Percentiles rank a stretch among this genome's conserved stretches.
phyloP scores from a whole-genome alignment of 2,113 vertebrate genomes.

The Coregonus clupeaformis region DNA sequence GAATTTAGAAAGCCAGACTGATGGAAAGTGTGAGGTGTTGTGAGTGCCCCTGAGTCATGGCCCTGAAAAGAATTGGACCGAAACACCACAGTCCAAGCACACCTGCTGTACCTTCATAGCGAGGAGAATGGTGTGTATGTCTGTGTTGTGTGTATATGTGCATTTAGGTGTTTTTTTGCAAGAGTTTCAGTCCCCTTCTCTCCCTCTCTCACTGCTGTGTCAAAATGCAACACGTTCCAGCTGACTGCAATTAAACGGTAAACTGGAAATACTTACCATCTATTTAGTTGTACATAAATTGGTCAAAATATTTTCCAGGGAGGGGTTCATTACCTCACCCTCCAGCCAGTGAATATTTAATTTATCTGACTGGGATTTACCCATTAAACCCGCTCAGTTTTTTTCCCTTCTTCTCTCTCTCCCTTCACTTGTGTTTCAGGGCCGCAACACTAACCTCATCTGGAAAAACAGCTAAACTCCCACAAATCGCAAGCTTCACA shows the following conservation, averaged over 20 bases:
- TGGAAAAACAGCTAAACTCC: conserved; percentile 51
- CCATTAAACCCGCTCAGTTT: conserved; percentile 45
- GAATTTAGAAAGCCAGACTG: conserved; percentile 41
- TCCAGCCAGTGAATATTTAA: conserved; percentile 52
- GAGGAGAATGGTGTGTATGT: background rate
- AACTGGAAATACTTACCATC: conserved; percentile 75
- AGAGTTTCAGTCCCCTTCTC: background rate
- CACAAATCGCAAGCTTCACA: conserved; percentile 48
- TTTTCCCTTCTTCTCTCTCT: conserved; percentile 7
- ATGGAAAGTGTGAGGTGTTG: conserved; percentile 68
- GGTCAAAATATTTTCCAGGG: conserved; percentile 61
- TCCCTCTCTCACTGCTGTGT: conserved; percentile 41
- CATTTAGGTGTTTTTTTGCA: background rate
- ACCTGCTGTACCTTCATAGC: conserved; percentile 68
- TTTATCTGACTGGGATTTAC: conserved; percentile 53
- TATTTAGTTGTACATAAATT: conserved; percentile 72
- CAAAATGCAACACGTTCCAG: conserved; percentile 69
- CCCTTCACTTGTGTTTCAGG: conserved; percentile 44
- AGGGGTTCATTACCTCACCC: conserved; percentile 63
- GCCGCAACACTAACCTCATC: conserved; percentile 44
- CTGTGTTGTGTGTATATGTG: background rate
- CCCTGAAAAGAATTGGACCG: conserved; percentile 54
- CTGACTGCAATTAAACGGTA: conserved; percentile 75
- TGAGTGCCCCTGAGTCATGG: conserved; percentile 60
- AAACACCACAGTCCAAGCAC: conserved; percentile 52